A percentile compares a stretch with the other conserved stretches of the same genome.
Conservation (phyloP, 2,113 vertebrate genomes). For the Cryptomyrus ogoouensis region DNA sequence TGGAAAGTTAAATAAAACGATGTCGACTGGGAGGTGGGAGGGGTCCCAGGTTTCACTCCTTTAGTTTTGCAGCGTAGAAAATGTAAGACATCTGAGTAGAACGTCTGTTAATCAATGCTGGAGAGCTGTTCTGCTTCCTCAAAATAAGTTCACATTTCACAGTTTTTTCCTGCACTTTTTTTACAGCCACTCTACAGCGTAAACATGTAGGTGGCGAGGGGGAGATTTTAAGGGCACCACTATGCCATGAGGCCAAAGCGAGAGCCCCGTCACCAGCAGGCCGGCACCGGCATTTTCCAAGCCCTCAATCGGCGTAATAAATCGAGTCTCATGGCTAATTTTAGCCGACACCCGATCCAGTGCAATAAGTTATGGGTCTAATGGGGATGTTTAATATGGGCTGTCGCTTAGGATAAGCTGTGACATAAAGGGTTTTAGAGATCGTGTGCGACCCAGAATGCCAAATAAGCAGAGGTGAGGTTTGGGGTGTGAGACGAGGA, state of each 20-base stretch:
- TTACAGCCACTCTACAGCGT: constrained; percentile 24
- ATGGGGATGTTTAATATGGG: constrained; percentile 55
- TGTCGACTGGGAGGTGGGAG: not conserved
- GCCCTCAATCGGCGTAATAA: constrained; percentile 59
- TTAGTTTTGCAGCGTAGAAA: not conserved
- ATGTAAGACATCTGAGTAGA: not conserved
- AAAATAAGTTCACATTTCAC: constrained; percentile 40
- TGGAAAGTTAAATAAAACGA: not conserved
- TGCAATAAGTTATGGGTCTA: constrained; percentile 61
- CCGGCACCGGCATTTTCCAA: constrained; percentile 48
- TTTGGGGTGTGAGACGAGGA: not conserved
- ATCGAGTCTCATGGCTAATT: constrained; percentile 62
- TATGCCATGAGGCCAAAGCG: constrained; percentile 47
- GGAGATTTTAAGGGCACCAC: constrained; percentile 48
- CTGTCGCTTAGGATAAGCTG: constrained; percentile 49
- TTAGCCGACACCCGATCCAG: constrained; percentile 61
- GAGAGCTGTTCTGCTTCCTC: constrained; percentile 43
- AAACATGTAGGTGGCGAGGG: constrained; percentile 43
- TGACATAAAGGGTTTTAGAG: constrained; percentile 48
- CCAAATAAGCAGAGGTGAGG: constrained; percentile 20
- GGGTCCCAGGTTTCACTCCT: not conserved
- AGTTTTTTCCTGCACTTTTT: constrained; percentile 49
- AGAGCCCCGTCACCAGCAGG: constrained; percentile 35
- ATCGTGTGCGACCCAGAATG: constrained; percentile 43
- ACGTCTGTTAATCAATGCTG: constrained; percentile 36